Base-by-base conservation (phyloP, 2,113 vertebrate species). In the Cyanoliseus patagonus region DNA sequence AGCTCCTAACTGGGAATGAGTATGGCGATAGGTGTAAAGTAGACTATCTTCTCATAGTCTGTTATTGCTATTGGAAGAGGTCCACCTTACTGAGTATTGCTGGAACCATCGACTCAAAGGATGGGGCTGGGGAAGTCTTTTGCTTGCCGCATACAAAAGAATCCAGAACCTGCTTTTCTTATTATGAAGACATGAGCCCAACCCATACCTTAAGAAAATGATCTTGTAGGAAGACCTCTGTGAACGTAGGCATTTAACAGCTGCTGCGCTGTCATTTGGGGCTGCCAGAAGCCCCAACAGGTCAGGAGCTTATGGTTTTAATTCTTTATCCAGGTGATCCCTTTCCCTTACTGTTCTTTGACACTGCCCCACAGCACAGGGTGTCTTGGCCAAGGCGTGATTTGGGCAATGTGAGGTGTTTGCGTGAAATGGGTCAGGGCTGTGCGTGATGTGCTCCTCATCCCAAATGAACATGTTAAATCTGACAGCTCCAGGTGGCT, bases 81-180 rank as follows among this genome's bases (percentile, higher is more conserved):
- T 49, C 42, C 42, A 51, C 47, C 35, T 55, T 22, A 16, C 47
- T 11, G 88, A 61, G 8, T 51, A 66, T 88, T 46, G 8, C 73
- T 62, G 77, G 61, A 86, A 67, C 83, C 77, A 62, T 41, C 22
- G 10, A 3, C 70, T 69, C 7, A 1, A 20, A 76, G 79, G 47
- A 53, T 17, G 13, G 46, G 44, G n/a, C 83, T 92, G 91, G 83
- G 83, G 59, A 95, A 88, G 72, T 39, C 68, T 83, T 95, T 86
- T 86, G 11, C 33, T 61, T 86, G 67, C 62, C 27, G 12, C 4
- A 1, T 86, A 39, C 42, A 20, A 59, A 94, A 85, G 66, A 87
- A 61, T 35, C 10, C 46, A 74, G 86, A 80, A 77, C 72, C 64
- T 94, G 86, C 27, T 86, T 90, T 96, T 92, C 68, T 69, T 90